phyloP scores from a whole-genome alignment of 2,797 vertebrate species.

The Gymnoscopelus braueri region DNA sequence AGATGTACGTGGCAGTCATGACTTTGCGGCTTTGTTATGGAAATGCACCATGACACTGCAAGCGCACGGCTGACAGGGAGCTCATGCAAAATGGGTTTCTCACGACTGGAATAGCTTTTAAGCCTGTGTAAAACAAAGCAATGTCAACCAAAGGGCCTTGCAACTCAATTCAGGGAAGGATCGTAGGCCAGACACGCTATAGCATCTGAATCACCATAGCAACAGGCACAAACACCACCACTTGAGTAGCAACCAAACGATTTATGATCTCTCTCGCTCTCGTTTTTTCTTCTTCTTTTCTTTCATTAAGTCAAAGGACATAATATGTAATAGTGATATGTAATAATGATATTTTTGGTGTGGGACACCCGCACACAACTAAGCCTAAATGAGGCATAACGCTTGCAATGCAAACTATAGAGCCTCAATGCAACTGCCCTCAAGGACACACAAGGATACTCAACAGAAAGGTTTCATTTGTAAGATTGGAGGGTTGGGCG shows the following conservation, averaged over 20 bases:
- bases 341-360: no score
- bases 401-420: conserved; percentile 1
- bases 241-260: conserved; percentile 17
- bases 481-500: conserved; percentile 12
- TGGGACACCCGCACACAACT: no score
- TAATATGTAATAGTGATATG: no score
- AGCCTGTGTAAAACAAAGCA: conserved; percentile 53
- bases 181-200: neutral
- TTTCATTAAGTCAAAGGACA: no score
- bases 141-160: conserved; percentile 33
- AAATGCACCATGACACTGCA: conserved; percentile 67
- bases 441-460: conserved; percentile 28
- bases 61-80: conserved; percentile 35
- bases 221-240: conserved; percentile 6
- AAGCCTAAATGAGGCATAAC: neutral
- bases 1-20: conserved; percentile 39
- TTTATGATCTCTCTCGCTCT: conserved; percentile 20
- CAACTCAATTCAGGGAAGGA: conserved; percentile 27
- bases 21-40: conserved; percentile 59
- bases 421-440: conserved; percentile 28
- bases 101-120: conserved; percentile 55
- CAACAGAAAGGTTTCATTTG: conserved; percentile 37
- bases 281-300: neutral
- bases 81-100: conserved; percentile 54
- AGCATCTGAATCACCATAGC: conserved; percentile 21